Percentiles rank a stretch among this genome's conserved stretches.
Conservation (phyloP, 2,888 invertebrate species). For the Lycocerus yunnanus region DNA sequence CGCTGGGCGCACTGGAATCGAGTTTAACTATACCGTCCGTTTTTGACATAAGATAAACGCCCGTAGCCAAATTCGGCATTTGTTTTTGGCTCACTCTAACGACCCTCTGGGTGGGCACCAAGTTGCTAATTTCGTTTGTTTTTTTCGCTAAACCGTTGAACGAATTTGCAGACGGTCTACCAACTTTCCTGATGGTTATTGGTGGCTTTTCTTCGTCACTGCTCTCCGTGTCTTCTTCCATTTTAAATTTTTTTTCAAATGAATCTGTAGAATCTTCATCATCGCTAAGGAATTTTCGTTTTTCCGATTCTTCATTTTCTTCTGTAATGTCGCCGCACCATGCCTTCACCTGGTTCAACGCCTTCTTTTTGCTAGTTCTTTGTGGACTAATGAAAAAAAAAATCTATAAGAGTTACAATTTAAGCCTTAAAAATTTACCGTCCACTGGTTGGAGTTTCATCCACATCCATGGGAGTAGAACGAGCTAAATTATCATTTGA, state of each 20-base stretch:
- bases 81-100: slow-evolving; percentile 77
- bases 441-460: slow-evolving; percentile 21
- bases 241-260: slow-evolving; percentile 52
- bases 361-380: slow-evolving; percentile 79
- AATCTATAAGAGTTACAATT: background rate
- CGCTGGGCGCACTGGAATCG: slow-evolving; percentile 60
- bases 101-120: slow-evolving; percentile 68
- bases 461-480: slow-evolving; percentile 1
- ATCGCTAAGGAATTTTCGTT: slow-evolving; percentile 38
- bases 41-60: slow-evolving; percentile 78
- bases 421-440: slow-evolving; percentile 33
- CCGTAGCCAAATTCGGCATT: slow-evolving; percentile 65
- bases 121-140: slow-evolving; percentile 46
- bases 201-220: slow-evolving; percentile 37
- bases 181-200: slow-evolving; percentile 32
- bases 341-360: slow-evolving; percentile 80
- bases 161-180: slow-evolving; percentile 24
- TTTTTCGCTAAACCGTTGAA: slow-evolving; percentile 42
- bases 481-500: slow-evolving; percentile 8
- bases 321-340: slow-evolving; percentile 76
- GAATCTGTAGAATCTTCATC: slow-evolving; percentile 48
- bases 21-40: slow-evolving; percentile 76
- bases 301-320: slow-evolving; percentile 52
- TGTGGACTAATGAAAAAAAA: slow-evolving; percentile 61
- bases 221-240: slow-evolving; percentile 47